These are phyloP conservation scores for Dendrocincla tyrannina DNA, from an alignment of 2,797 vertebrate genomes.

Conservation along the genomic window DNA sequence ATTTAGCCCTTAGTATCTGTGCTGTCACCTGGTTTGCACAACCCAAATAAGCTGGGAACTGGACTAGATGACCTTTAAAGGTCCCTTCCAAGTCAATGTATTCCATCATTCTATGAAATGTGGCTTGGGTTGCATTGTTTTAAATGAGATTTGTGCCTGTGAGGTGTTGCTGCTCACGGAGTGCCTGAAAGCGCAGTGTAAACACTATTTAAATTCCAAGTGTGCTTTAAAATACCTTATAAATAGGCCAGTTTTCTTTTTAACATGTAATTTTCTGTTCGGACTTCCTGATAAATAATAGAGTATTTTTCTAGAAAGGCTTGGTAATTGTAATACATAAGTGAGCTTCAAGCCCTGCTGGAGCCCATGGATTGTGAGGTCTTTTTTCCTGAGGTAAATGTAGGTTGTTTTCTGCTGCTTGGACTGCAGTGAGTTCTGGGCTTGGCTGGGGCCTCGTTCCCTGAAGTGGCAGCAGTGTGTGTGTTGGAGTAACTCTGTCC, in stretches of 20 bases:
- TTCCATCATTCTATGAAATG: neutral
- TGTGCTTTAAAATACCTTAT: neutral
- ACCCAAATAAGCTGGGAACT: neutral
- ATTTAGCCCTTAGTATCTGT: neutral
- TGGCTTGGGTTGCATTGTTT: neutral
- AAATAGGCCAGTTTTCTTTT: neutral
- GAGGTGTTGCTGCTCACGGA: neutral
- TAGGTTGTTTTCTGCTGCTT: neutral
- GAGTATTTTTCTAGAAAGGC: neutral
- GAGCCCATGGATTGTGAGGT: neutral
- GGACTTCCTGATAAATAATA: neutral
- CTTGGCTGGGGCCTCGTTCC: neutral
- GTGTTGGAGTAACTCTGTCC: neutral
- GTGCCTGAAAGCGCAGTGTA: neutral
- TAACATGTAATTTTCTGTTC: neutral
- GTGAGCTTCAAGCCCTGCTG: neutral
- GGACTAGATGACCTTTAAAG: neutral
- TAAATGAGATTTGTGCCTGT: neutral
- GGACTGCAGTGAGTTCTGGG: neutral
- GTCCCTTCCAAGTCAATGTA: neutral
- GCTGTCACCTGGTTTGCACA: neutral
- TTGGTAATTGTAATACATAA: neutral
- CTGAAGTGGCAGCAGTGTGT: neutral
- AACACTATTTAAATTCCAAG: neutral
- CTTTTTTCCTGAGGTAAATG: neutral